Base-by-base conservation (phyloP, 1,140 invertebrate species). In the Zaprionus lachaisei region DNA sequence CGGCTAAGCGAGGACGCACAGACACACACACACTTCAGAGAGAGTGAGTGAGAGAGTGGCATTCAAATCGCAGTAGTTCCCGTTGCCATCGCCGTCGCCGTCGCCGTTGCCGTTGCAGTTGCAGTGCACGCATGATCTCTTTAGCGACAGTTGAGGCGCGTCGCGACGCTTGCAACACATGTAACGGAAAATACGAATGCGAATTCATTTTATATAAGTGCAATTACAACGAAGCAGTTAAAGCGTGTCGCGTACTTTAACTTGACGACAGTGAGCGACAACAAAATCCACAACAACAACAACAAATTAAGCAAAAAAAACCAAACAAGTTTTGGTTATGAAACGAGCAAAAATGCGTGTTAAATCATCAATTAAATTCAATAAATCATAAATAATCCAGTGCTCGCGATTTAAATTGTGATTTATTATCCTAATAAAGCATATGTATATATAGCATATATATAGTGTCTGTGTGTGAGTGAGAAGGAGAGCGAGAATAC, bases 351-450 rank as follows among this genome's bases (percentile, higher is more conserved):
- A 70, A 67, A 64, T 60, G 68, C 58, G 75, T 67, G 65, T 62
- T 38, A 80, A 75, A 72, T 64, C 78, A 17, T 69, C 74, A 83
- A 89, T 87, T 87, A 72, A 66, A 79, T 84, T 79, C 70, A 87
- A 81, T 89, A 79, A 83, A 84, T 81, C 78, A 79, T 76, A 89
- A 86, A 80, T 72, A 81, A 79, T 69, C 68, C 69, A 41, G 55
- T 71, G 60, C 64, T 44, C 34, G 71, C 57, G n/a, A n/a, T 79
- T 74, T 70, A 55, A 83, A 89, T 89, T 89, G 83, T 81, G 73
- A 87, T 89, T 83, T 87, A 87, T 89, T 77, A 68, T 37, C 57
- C 41, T 24, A 57, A 51, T 49, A 47, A 70, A 63, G 57, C 34
- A 15, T 34, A 26, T 5, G 26, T 63, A 22, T 22, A 24, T 14